Conservation (phyloP, 2,113 vertebrate species). For the Athene noctua region DNA sequence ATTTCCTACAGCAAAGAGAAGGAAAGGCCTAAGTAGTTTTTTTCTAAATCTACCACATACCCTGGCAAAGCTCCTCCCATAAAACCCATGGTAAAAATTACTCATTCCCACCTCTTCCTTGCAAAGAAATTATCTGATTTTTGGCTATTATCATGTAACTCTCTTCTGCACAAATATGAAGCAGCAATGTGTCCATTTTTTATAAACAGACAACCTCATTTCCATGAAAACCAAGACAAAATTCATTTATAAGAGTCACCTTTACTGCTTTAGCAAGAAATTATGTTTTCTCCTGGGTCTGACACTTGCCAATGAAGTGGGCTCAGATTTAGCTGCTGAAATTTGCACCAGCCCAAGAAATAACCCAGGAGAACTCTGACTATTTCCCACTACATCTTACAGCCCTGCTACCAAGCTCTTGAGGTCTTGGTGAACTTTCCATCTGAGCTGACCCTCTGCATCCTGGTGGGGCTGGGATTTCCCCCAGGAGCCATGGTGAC, state of each 20-base stretch:
- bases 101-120: not conserved
- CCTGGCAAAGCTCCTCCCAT: not conserved
- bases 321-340: not conserved
- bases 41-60: not conserved
- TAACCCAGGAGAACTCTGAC: not conserved
- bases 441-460: not conserved
- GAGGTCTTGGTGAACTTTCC: not conserved
- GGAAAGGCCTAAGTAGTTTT: not conserved
- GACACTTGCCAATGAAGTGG: not conserved
- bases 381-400: not conserved
- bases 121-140: not conserved
- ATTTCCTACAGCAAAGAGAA: not conserved
- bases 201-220: not conserved
- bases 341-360: not conserved
- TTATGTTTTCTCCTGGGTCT: not conserved
- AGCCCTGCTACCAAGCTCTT: not conserved
- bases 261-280: not conserved
- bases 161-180: not conserved
- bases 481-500: not conserved
- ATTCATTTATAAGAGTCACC: not conserved
- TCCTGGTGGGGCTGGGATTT: not conserved
- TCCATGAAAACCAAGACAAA: not conserved
- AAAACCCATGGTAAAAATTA: not conserved
- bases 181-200: not conserved
- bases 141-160: not conserved